Evolutionary conservation across 2,797 vertebrate species (phyloP).

Genomic region (Gallinago solitaria): DNA sequence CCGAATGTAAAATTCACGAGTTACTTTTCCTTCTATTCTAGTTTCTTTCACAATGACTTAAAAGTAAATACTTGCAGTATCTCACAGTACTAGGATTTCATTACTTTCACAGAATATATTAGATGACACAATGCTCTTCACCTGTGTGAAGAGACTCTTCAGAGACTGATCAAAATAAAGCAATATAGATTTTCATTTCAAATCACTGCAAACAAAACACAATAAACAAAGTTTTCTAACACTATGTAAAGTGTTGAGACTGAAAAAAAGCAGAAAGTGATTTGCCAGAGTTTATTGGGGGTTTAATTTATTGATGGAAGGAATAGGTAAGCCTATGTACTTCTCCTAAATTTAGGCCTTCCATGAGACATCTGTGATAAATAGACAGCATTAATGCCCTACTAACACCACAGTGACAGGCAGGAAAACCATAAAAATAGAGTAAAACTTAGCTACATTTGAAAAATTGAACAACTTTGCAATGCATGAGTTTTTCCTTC

Average conservation of each 20-base stretch:
- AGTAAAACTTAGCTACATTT: not conserved
- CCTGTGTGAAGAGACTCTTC: not conserved
- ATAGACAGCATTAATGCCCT: not conserved
- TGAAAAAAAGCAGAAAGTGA: not conserved
- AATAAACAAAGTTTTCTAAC: not conserved
- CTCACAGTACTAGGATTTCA: slow-evolving; percentile 2
- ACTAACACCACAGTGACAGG: not conserved
- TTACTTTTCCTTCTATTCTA: not conserved
- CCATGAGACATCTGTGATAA: not conserved
- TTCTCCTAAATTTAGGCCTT: not conserved
- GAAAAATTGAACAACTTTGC: not conserved
- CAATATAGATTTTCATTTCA: not conserved
- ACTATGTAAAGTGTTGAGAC: not conserved
- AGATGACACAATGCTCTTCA: not conserved
- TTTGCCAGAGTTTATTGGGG: not conserved
- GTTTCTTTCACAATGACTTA: not conserved
- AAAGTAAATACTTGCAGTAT: not conserved
- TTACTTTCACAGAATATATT: not conserved
- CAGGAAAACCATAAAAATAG: not conserved
- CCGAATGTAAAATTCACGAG: not conserved
- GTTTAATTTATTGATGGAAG: not conserved
- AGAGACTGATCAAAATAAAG: not conserved
- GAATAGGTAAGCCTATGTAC: not conserved
- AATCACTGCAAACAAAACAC: not conserved
- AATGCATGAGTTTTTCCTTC: not conserved